Conservation (phyloP, 2,888 invertebrate genomes). For the Diaphora mendica region DNA sequence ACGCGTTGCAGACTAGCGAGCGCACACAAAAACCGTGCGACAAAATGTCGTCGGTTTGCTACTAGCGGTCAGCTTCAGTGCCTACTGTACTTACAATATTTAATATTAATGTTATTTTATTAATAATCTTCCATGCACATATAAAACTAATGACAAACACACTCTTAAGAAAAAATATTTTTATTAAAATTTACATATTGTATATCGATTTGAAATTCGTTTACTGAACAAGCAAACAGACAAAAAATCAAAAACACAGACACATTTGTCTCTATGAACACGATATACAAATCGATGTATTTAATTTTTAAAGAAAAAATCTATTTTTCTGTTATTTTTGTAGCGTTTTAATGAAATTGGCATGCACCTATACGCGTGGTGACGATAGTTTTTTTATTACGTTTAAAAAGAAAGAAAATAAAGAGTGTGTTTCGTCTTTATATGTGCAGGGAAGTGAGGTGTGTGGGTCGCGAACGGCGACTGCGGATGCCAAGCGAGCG, state of each 20-base stretch:
- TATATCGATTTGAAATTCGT: constrained; percentile 57
- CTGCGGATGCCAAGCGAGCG: constrained; percentile 39
- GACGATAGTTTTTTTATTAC: constrained; percentile 44
- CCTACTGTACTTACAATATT: constrained; percentile 65
- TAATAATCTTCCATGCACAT: constrained; percentile 85
- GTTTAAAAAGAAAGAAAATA: constrained; percentile 60
- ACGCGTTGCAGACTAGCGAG: constrained; percentile 32
- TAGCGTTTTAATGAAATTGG: constrained; percentile 80
- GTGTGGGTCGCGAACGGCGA: constrained; percentile 54
- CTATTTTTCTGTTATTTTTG: constrained; percentile 71
- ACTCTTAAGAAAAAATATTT: constrained; percentile 70
- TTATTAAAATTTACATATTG: constrained; percentile 57
- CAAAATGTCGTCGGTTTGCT: constrained; percentile 29
- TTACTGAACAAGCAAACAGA: constrained; percentile 57
- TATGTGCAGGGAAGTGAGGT: constrained; percentile 83
- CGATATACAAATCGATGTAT: constrained; percentile 50
- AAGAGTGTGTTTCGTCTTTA: constrained; percentile 86
- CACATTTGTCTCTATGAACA: constrained; percentile 51
- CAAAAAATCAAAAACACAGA: constrained; percentile 56
- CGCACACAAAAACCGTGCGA: constrained; percentile 35
- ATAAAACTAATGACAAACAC: constrained; percentile 85
- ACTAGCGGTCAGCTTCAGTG: constrained; percentile 52
- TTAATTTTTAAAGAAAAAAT: constrained; percentile 49
- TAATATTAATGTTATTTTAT: constrained; percentile 65
- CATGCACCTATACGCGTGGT: constrained; percentile 79